Evolutionary conservation across 2,113 vertebrate genomes (phyloP).

Genomic region (Acinonyx jubatus): DNA sequence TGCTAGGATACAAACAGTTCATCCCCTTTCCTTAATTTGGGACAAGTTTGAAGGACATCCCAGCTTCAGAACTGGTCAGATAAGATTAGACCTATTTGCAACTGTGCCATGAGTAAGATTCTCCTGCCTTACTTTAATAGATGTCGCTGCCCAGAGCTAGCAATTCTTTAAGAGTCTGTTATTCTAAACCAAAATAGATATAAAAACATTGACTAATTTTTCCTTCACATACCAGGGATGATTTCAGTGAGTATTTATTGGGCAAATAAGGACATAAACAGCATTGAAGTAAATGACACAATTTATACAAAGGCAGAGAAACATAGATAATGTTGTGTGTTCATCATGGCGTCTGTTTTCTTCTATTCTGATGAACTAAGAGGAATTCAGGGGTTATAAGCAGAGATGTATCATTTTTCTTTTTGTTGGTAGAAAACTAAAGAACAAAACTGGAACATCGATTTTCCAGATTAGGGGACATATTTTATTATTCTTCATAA

Average conservation of each 20-base stretch:
- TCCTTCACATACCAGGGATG: neutral
- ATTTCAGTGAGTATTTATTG: neutral
- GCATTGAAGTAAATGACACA: neutral
- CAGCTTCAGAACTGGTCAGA: neutral
- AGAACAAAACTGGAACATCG: neutral
- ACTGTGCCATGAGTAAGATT: neutral
- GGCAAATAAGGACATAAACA: neutral
- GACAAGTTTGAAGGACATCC: neutral
- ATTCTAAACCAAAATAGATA: neutral
- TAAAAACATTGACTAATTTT: neutral
- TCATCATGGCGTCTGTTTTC: neutral
- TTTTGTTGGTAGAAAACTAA: neutral
- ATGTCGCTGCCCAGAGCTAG: neutral
- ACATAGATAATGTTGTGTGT: neutral
- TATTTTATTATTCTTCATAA: slow-evolving; percentile 8
- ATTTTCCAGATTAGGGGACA: neutral
- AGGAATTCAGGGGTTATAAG: neutral
- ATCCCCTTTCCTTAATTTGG: neutral
- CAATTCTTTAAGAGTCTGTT: neutral
- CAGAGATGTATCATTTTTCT: neutral
- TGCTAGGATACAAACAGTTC: neutral
- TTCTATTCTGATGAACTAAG: neutral
- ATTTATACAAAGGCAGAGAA: neutral
- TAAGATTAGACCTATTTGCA: neutral
- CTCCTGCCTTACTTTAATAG: neutral